A percentile compares a stretch with the other conserved stretches of the same genome.
These are phyloP conservation scores for Parasteatoda tepidariorum DNA, from an alignment of 1,140 invertebrate species.

Conservation along the genomic window DNA sequence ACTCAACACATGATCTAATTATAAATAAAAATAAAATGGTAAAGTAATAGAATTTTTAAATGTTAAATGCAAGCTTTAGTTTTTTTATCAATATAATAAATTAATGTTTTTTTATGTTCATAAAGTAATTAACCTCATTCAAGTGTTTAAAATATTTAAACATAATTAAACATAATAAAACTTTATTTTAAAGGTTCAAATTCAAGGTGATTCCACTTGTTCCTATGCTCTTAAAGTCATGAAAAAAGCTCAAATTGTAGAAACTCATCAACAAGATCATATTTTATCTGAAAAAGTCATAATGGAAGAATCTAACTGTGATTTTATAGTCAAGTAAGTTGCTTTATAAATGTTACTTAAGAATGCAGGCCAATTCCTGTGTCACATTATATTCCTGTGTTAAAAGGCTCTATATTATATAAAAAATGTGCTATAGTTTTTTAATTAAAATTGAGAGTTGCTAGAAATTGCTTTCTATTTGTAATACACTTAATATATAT, in stretches of 20 bases:
- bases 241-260: constrained; percentile 98
- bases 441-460: background rate
- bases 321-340: constrained; percentile 89
- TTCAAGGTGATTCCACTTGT: constrained; percentile 79
- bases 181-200: constrained; percentile 70
- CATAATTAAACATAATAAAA: background rate
- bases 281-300: constrained; percentile 99
- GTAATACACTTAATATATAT: background rate
- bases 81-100: too few relatives aligned
- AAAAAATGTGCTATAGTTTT: too few relatives aligned
- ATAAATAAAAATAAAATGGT: too few relatives aligned
- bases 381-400: too few relatives aligned
- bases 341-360: background rate
- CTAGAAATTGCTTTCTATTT: background rate
- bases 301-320: constrained; percentile 95
- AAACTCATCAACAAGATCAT: constrained; percentile 97
- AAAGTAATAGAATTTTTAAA: too few relatives aligned
- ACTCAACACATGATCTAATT: too few relatives aligned
- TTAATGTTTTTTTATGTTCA: background rate
- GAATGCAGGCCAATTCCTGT: background rate
- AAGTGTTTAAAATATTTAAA: background rate
- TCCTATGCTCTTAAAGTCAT: constrained; percentile 98
- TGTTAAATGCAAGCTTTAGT: too few relatives aligned
- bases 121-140: background rate
- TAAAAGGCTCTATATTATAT: too few relatives aligned